These are phyloP conservation scores for Poeciliopsis occidentalis DNA, from an alignment of 2,113 vertebrate genomes.

Conservation along the genomic window DNA sequence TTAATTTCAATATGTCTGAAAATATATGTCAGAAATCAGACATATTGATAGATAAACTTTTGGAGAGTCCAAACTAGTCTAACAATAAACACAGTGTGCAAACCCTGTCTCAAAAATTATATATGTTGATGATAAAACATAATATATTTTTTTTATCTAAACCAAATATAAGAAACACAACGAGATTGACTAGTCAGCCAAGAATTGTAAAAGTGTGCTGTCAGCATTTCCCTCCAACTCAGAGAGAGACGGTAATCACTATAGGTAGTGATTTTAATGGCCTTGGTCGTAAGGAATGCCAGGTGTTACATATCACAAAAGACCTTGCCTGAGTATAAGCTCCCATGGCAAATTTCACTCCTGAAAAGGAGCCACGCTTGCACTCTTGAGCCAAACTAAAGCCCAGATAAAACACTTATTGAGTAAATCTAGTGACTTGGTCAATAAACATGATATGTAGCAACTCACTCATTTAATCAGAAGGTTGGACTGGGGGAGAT, in stretches of 20 bases:
- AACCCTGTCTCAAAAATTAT: neutral
- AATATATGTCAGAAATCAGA: neutral
- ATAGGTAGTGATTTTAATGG: neutral
- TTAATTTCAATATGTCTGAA: no score
- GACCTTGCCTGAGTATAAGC: neutral
- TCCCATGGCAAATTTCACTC: neutral
- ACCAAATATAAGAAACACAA: neutral
- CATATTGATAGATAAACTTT: neutral
- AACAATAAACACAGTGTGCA: neutral
- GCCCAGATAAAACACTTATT: neutral
- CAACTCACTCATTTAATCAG: neutral
- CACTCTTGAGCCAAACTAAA: neutral
- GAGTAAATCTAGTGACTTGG: neutral
- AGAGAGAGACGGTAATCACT: neutral
- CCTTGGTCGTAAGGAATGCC: neutral
- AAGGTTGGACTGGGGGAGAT: neutral
- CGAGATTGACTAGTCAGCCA: neutral
- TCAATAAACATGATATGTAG: neutral
- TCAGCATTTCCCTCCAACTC: neutral
- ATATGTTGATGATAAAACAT: neutral
- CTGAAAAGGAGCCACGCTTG: neutral
- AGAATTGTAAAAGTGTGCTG: no score
- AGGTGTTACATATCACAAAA: neutral
- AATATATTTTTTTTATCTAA: neutral
- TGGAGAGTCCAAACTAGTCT: neutral